Evolutionary conservation across 2,888 invertebrate genomes (phyloP), one percentile per base, ranked within the genome.

Genomic region (Halictus quadricinctus): DNA sequence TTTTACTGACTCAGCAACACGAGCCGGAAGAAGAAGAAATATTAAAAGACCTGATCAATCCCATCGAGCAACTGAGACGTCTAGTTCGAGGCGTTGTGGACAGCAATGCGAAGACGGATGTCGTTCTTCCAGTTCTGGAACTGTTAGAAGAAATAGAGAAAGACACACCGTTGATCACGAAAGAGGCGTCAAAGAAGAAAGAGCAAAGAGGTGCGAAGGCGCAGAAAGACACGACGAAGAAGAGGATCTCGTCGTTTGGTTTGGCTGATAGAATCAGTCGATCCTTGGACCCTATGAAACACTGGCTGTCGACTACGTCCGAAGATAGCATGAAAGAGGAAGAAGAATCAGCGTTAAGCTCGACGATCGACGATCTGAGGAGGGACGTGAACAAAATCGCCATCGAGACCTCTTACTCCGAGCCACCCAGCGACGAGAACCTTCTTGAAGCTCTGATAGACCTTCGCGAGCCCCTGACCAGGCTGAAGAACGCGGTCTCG

Each of bases 71-170:
- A 46, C 83, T 94, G 64, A 92, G 91, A 83, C 69, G 69, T 6
- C 76, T 92, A 6, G 78, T 92, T n/a, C 79, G 86, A 29, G 84
- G 87, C n/a, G 87, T 94, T 36, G 82, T 87, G 0, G 81, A 91
- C 41, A 89, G 81, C 18, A 72, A 88, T 5, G 78, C 81, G 2
- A 89, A 81, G 21, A 80, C 86, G 7, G 89, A 89, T 12, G 64
- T 77, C 0, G 84, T 92, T n/a, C 77, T 87, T 10, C 83, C 90
- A 1, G 79, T 94, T 25, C 54, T 93, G 6, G 89, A 92, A 70
- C 80, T 93, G n/a, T 78, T 94, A 7, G 92, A 93, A 80, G 93
- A 93, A 58, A 91, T 94, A 54, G 91, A 93, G 70, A 93, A 91
- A 60, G 92, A 93, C 72, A 82, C 89, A 0, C 86, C 91, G 8